These are phyloP conservation scores for Schizaphis graminum DNA, from an alignment of 2,888 invertebrate species.

Conservation along the genomic window DNA sequence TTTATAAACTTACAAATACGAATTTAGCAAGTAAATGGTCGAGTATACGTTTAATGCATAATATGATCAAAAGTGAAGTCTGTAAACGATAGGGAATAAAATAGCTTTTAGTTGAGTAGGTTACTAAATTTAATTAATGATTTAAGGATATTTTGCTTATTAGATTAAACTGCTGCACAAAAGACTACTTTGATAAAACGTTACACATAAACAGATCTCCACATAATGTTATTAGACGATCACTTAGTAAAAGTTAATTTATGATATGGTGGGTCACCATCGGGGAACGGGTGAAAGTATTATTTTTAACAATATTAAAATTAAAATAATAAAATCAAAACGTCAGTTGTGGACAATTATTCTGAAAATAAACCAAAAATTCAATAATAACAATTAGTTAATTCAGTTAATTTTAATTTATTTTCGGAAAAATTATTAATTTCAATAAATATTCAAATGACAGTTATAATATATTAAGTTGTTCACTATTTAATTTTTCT, in stretches of 20 bases:
- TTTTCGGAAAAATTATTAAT: neutral
- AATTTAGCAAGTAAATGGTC: neutral
- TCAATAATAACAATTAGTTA: neutral
- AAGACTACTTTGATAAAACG: constrained; percentile 16
- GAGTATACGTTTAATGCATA: neutral
- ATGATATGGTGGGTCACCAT: neutral
- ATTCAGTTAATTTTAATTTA: neutral
- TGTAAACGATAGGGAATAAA: constrained; percentile 7
- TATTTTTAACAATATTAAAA: neutral
- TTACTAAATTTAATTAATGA: constrained; percentile 2
- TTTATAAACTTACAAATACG: neutral
- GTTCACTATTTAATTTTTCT: neutral
- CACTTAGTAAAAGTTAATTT: constrained; percentile 18
- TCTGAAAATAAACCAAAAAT: neutral
- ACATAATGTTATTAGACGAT: constrained; percentile 6
- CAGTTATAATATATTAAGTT: neutral
- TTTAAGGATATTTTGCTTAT: constrained; percentile 21
- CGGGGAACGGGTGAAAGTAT: too few species aligned
- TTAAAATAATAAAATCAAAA: neutral
- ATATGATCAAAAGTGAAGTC: neutral
- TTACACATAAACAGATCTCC: neutral
- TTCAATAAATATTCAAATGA: neutral
- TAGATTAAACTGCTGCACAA: neutral
- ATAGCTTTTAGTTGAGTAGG: constrained; percentile 10
- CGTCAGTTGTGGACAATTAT: neutral